Evolutionary conservation across 1,140 invertebrate genomes (phyloP).

Genomic region (Aricia agestis): DNA sequence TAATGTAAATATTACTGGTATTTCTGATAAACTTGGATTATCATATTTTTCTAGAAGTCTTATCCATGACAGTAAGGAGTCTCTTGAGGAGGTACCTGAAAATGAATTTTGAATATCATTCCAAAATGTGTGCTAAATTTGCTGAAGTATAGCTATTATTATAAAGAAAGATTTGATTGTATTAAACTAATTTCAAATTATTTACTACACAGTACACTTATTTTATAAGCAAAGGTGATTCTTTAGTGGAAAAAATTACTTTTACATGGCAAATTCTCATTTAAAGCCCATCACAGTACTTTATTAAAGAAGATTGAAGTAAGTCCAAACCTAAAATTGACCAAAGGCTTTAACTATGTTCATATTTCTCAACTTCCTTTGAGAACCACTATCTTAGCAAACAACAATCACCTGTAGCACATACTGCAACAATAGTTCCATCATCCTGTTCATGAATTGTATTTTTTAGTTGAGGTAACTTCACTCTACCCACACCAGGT

Average conservation of each 20-base stretch:
- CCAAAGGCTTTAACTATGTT: no score
- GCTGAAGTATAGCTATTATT: no score
- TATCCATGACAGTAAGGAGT: conserved; percentile 95
- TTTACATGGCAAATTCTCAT: no score
- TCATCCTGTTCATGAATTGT: conserved; percentile 95
- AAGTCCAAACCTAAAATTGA: no score
- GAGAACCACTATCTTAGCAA: background rate
- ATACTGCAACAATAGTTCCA: conserved; percentile 91
- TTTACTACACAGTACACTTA: no score
- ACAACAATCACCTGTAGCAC: conserved; percentile 80
- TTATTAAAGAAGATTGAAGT: no score
- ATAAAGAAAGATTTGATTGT: no score
- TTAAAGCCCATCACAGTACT: no score
- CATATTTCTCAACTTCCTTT: background rate
- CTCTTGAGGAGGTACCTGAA: conserved; percentile 89
- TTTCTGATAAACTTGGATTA: conserved; percentile 84
- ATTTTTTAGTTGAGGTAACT: conserved; percentile 68
- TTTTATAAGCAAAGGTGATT: no score
- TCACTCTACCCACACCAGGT: conserved; percentile 74
- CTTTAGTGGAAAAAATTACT: no score
- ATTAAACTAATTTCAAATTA: no score
- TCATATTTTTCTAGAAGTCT: conserved; percentile 85
- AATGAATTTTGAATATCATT: conserved; percentile 21
- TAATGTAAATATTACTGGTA: conserved; percentile 89
- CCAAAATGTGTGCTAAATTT: no score